Conservation (phyloP, 2,113 vertebrate species). For the Steatornis caripensis region DNA sequence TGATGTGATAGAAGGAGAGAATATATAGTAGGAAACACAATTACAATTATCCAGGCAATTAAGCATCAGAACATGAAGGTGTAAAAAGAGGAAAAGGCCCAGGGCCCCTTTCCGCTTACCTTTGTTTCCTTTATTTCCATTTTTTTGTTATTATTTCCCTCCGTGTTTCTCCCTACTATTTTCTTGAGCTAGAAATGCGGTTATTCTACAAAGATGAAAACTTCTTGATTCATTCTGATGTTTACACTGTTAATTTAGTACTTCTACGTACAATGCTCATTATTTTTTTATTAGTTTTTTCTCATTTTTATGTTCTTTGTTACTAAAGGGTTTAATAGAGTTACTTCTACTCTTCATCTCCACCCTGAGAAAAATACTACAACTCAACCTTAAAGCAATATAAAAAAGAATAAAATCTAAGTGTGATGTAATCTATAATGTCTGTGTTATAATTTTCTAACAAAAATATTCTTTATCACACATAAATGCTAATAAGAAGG, state of each 20-base stretch:
- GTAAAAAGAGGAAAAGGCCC: neutral
- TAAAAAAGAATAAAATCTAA: neutral
- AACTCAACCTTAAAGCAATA: neutral
- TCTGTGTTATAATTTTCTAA: neutral
- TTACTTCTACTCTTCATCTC: neutral
- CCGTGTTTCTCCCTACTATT: neutral
- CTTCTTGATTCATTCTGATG: neutral
- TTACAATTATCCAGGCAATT: conserved; percentile 52
- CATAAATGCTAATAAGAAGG: neutral
- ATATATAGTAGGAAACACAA: conserved; percentile 39
- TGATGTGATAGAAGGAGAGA: conserved; percentile 32
- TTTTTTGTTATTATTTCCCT: neutral
- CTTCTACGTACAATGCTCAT: neutral
- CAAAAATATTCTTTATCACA: neutral
- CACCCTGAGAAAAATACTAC: neutral
- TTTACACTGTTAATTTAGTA: neutral
- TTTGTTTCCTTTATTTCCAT: conserved; percentile 25
- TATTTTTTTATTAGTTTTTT: neutral
- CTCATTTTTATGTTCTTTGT: neutral
- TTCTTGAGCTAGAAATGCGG: neutral
- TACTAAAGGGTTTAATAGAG: neutral
- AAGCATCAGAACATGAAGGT: conserved; percentile 35
- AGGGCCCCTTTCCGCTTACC: neutral
- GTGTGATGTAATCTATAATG: neutral
- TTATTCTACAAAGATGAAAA: neutral